phyloP scores from a whole-genome alignment of 2,797 vertebrate genomes.

The Anguilla anguilla region DNA sequence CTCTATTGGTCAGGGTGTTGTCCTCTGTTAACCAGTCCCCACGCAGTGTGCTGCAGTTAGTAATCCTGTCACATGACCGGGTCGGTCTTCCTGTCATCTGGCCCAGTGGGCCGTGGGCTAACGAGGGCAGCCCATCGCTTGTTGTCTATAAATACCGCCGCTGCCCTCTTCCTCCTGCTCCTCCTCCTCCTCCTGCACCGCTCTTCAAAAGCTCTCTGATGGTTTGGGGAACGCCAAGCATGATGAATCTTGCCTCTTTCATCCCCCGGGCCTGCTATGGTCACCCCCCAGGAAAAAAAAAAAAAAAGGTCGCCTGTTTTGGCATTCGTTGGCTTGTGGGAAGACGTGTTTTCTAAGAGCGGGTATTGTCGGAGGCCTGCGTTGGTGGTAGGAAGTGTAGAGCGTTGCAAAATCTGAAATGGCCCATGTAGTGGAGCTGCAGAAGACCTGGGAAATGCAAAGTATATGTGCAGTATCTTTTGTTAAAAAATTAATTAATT shows the following conservation, averaged over 20 bases:
- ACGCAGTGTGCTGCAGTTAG: constrained; percentile 63
- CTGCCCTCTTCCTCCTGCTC: constrained; percentile 43
- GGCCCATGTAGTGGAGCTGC: neutral
- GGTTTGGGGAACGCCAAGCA: constrained; percentile 32
- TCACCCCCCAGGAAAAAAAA: neutral
- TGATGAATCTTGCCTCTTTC: constrained; percentile 54
- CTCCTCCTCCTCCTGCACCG: constrained; percentile 41
- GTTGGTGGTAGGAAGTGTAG: constrained; percentile 16
- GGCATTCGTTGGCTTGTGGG: constrained; percentile 36
- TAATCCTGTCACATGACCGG: constrained; percentile 77
- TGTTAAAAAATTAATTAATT: neutral
- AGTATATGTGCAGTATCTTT: neutral
- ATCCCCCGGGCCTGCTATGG: constrained; percentile 16
- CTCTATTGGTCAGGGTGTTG: neutral
- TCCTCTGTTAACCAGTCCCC: constrained; percentile 43
- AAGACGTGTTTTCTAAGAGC: constrained; percentile 1
- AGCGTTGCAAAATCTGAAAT: neutral
- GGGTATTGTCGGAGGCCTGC: constrained; percentile 13
- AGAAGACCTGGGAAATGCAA: neutral
- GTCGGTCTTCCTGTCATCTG: constrained; percentile 70
- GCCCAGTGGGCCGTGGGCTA: constrained; percentile 70
- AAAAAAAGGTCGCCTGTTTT: constrained; percentile 37
- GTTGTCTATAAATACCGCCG: constrained; percentile 77
- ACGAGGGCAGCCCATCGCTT: constrained; percentile 75
- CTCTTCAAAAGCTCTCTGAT: constrained; percentile 55